Percentiles rank a stretch among this genome's conserved stretches.
These are phyloP conservation scores for Prionailurus bengalensis DNA, from an alignment of 2,113 vertebrate species.

Conservation along the genomic window DNA sequence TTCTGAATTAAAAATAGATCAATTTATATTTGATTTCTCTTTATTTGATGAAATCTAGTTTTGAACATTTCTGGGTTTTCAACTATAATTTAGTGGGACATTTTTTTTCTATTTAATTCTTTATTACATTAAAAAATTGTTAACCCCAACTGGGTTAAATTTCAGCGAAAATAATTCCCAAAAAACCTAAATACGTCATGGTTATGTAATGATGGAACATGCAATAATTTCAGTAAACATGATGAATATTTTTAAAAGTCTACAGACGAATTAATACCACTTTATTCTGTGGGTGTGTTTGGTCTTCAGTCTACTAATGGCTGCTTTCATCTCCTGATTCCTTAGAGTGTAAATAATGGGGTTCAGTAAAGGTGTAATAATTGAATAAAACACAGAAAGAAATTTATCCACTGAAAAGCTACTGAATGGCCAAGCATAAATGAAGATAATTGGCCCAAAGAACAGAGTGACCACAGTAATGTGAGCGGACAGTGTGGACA, in stretches of 20 bases:
- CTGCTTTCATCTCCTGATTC: conserved; percentile 75
- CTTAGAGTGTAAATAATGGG: conserved; percentile 79
- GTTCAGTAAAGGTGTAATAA: conserved; percentile 78
- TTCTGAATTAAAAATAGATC: not conserved
- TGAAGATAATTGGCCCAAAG: conserved; percentile 76
- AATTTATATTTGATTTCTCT: not conserved
- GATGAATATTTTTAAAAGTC: not conserved
- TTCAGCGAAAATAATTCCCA: not conserved
- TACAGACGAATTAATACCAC: not conserved
- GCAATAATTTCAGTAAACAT: not conserved
- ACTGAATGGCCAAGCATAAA: conserved; percentile 72
- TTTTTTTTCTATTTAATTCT: not conserved
- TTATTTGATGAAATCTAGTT: not conserved
- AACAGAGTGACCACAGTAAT: conserved; percentile 77
- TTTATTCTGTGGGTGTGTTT: not conserved
- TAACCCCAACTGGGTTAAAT: not conserved
- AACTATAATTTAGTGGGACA: not conserved
- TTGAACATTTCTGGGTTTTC: not conserved
- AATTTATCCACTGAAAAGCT: conserved; percentile 60
- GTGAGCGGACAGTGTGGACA: conserved; percentile 69
- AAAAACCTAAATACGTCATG: not conserved
- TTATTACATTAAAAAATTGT: not conserved
- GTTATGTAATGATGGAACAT: not conserved
- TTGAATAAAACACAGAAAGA: conserved; percentile 77
- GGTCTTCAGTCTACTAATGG: conserved; percentile 65